A percentile compares a stretch with the other conserved stretches of the same genome.
Evolutionary conservation across 2,797 vertebrate species (phyloP).

Genomic region (Pipistrellus pygmaeus): DNA sequence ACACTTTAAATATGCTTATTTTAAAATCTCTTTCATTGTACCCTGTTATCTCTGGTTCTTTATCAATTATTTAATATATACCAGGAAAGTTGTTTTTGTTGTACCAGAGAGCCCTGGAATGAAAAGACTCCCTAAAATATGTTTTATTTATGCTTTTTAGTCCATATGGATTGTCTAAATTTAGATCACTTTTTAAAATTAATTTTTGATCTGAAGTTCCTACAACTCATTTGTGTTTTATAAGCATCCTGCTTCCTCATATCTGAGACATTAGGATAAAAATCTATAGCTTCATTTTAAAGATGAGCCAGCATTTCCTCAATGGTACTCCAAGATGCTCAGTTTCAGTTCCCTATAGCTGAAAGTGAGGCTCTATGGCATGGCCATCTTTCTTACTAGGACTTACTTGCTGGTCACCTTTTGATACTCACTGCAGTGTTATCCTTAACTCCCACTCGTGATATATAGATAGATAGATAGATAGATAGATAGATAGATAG

Average conservation of each 20-base stretch:
- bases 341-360: not conserved
- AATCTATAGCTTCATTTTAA: not conserved
- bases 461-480: not conserved
- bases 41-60: not conserved
- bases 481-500: too few relatives aligned
- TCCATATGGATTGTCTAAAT: not conserved
- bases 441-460: not conserved
- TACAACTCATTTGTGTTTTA: not conserved
- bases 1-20: not conserved
- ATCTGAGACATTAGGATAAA: not conserved
- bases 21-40: not conserved
- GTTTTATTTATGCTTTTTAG: constrained; percentile 5
- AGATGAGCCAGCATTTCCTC: not conserved
- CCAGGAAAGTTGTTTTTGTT: not conserved
- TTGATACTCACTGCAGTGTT: not conserved
- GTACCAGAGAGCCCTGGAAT: not conserved
- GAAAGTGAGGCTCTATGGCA: not conserved
- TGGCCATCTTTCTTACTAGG: not conserved
- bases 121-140: not conserved
- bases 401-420: not conserved
- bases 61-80: not conserved
- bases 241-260: not conserved
- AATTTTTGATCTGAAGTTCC: not conserved
- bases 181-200: not conserved
- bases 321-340: not conserved